Evolutionary conservation across 2,888 invertebrate genomes (phyloP).

Genomic region (Oegoconia quadripuncta): DNA sequence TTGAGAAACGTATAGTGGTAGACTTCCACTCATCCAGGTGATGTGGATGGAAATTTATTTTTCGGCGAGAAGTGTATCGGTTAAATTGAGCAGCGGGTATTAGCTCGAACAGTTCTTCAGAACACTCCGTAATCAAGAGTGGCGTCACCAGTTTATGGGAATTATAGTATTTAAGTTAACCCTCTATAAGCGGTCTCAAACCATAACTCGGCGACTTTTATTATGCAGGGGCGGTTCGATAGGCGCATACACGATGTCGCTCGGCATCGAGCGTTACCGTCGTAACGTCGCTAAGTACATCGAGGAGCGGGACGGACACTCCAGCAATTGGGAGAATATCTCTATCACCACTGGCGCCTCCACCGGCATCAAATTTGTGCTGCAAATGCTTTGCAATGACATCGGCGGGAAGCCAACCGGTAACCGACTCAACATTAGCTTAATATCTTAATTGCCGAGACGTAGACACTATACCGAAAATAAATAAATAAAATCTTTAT

Average conservation of each 20-base stretch:
- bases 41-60: too few species aligned
- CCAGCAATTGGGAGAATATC: conserved; percentile 85
- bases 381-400: conserved; percentile 81
- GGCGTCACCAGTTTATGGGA: too few species aligned
- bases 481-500: background rate
- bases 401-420: conserved; percentile 70
- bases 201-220: too few species aligned
- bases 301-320: conserved; percentile 84
- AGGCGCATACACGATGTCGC: conserved; percentile 92
- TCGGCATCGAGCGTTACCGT: conserved; percentile 91
- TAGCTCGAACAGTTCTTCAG: too few species aligned
- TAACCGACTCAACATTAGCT: conserved; percentile 9
- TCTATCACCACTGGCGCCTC: conserved; percentile 92
- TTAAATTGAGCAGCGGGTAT: too few species aligned
- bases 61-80: too few species aligned
- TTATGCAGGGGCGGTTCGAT: conserved; percentile 86
- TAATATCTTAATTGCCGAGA: background rate
- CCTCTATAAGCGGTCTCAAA: too few species aligned
- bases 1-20: too few species aligned
- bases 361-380: conserved; percentile 90
- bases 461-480: background rate
- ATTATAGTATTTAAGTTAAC: too few species aligned
- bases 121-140: too few species aligned
- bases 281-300: conserved; percentile 91
- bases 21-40: too few species aligned